These are phyloP conservation scores for Percopsis transmontana DNA, from an alignment of 2,113 vertebrate genomes.

Conservation along the genomic window DNA sequence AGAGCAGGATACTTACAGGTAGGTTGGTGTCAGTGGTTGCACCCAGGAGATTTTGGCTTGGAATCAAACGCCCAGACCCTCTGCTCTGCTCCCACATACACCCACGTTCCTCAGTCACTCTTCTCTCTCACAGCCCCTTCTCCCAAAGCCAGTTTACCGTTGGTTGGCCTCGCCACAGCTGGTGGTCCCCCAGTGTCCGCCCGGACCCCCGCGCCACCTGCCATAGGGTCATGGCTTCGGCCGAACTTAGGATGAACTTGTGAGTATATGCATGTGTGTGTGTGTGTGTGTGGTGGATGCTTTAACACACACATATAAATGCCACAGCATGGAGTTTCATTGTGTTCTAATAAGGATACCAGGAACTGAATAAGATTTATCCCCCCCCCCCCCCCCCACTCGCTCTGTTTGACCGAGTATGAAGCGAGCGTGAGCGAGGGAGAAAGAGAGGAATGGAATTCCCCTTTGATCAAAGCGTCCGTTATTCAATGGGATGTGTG, in stretches of 20 bases:
- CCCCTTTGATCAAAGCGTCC: conserved; percentile 70
- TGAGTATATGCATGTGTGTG: conserved; percentile 1
- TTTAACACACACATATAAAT: conserved; percentile 53
- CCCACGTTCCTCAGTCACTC: not conserved
- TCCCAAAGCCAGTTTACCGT: conserved; percentile 24
- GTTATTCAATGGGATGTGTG: conserved; percentile 65
- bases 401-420: conserved; percentile 44
- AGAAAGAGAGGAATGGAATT: conserved; percentile 37
- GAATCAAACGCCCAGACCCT: too few relatives aligned
- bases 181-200: conserved; percentile 35
- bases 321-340: conserved; percentile 58
- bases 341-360: conserved; percentile 56
- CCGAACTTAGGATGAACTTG: conserved; percentile 17
- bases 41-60: too few relatives aligned
- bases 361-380: conserved; percentile 49
- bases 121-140: not conserved
- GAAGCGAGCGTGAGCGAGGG: conserved; percentile 37
- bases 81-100: too few relatives aligned
- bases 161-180: conserved; percentile 57
- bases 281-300: conserved; percentile 34
- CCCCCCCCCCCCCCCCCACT: conserved; percentile 49
- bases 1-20: too few relatives aligned
- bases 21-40: too few relatives aligned
- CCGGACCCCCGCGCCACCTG: conserved; percentile 61
- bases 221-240: conserved; percentile 32